Evolutionary conservation across 2,888 invertebrate genomes (phyloP).

Genomic region (Scaptomyza tumidula): DNA sequence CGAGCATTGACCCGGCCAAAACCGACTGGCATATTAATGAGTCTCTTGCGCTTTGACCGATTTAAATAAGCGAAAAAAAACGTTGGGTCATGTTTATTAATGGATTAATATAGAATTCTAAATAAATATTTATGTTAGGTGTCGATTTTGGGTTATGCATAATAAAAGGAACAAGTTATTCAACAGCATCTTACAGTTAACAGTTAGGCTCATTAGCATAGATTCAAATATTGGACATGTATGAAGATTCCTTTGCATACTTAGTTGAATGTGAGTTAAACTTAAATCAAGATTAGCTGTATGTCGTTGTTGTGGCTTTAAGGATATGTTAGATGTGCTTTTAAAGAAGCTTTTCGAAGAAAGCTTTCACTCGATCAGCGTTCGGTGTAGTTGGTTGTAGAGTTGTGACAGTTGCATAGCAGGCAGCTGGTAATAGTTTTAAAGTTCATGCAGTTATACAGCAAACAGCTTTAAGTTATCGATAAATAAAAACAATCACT

Average conservation of each 20-base stretch:
- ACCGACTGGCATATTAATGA: conserved; percentile 43
- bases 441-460: not conserved
- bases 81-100: conserved; percentile 40
- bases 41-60: conserved; percentile 61
- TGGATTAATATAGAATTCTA: conserved; percentile 6
- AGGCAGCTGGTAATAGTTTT: conserved; percentile 2
- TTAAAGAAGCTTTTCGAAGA: not conserved
- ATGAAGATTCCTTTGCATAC: not conserved
- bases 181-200: conserved; percentile 22
- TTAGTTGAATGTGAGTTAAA: not conserved
- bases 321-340: not conserved
- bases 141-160: not conserved
- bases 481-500: too few species aligned
- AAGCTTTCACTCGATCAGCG: not conserved
- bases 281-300: not conserved
- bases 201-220: conserved; percentile 3
- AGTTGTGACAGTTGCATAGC: conserved; percentile 1
- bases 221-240: not conserved
- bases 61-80: conserved; percentile 35
- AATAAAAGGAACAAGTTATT: conserved; percentile 28
- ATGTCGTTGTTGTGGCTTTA: not conserved
- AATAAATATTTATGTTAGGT: not conserved
- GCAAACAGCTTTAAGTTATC: conserved; percentile 20
- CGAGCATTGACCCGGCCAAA: conserved; percentile 55
- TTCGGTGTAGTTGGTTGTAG: not conserved